Percentiles rank a stretch among this genome's conserved stretches.
Evolutionary conservation across 1,140 invertebrate genomes (phyloP).

Genomic region (Babylonia areolata): DNA sequence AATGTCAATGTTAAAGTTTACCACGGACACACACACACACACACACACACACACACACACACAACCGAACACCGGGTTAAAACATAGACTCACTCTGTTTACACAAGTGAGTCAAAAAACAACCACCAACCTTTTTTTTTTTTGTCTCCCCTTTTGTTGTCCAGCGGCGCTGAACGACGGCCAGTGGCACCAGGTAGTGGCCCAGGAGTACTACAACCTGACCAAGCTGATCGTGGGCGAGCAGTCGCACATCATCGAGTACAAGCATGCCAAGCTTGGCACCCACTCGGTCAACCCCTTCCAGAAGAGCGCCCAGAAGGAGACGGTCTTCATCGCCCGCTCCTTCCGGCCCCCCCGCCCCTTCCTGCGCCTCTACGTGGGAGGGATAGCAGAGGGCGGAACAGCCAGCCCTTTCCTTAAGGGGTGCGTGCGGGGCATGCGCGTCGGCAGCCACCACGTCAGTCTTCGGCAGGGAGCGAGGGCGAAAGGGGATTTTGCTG

Average conservation of each 20-base stretch:
- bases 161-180: slow-evolving; percentile 52
- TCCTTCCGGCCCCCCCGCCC: slow-evolving; percentile 88
- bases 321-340: slow-evolving; percentile 89
- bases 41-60: too few species aligned
- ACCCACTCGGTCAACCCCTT: slow-evolving; percentile 54
- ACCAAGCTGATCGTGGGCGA: slow-evolving; percentile 77
- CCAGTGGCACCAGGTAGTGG: slow-evolving; percentile 82
- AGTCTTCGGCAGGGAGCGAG: slow-evolving; percentile 79
- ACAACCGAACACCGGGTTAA: too few species aligned
- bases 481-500: slow-evolving; percentile 46
- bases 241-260: slow-evolving; percentile 76
- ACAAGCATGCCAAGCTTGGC: slow-evolving; percentile 79
- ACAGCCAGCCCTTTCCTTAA: slow-evolving; percentile 74
- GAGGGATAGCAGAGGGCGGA: slow-evolving; percentile 85
- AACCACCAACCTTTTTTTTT: not conserved
- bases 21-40: too few species aligned
- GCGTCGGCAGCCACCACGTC: slow-evolving; percentile 87
- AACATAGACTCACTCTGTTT: too few species aligned
- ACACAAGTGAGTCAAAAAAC: too few species aligned
- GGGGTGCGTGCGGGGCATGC: slow-evolving; percentile 91
- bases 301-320: slow-evolving; percentile 73
- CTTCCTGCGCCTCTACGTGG: slow-evolving; percentile 92
- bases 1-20: too few species aligned
- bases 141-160: not conserved
- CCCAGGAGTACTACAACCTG: slow-evolving; percentile 83